Base-by-base conservation (phyloP, 1,140 invertebrate genomes). In the Argopecten irradians region DNA sequence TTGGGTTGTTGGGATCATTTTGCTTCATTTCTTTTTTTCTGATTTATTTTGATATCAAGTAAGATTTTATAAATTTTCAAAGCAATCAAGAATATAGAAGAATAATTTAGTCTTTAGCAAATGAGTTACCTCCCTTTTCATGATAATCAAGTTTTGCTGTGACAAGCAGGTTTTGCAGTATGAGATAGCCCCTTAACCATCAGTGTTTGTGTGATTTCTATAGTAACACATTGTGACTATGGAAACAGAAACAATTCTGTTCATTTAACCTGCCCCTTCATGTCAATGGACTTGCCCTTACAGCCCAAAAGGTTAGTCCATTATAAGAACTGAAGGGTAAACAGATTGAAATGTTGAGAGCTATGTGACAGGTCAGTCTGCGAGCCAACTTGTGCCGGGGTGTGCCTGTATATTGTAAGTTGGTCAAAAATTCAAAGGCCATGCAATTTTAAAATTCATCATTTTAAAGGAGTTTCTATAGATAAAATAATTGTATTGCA, bases 351-450 rank as follows among this genome's bases (percentile, higher is more conserved):
- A 28, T 28, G 14, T 71, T 71, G n/a, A 71, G 55, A 71, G 55
- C 55, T 71, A 71, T n/a, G 55, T 71, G 55, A 71, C n/a, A 28
- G 55, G 55, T 71, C 55, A 71, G 55, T 71, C 55, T 71, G 55
- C 55, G 28, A 71, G 55, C 55, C 55, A 71, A 71, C 55, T 71
- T n/a, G 55, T 71, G 55, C 55, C 28, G 55, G 55, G 55, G 55
- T 28, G 55, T 71, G 55, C 22, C 55, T 28, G 55, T 71, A 71
- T 71, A 71, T 71, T 22, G 55, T 71, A 71, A 71, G 55, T n/a
- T 71, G 55, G 55, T 71, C 55, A 28, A 3, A 71, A 71, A n/a
- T 71, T 71, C 55, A 71, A 71, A 71, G n/a, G 55, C 28, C 55
- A 71, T 71, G 55, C 55, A 71, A 28, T 71, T 71, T 71, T 11